Conservation (phyloP, 2,113 vertebrate genomes). For the Peromyscus maniculatus region DNA sequence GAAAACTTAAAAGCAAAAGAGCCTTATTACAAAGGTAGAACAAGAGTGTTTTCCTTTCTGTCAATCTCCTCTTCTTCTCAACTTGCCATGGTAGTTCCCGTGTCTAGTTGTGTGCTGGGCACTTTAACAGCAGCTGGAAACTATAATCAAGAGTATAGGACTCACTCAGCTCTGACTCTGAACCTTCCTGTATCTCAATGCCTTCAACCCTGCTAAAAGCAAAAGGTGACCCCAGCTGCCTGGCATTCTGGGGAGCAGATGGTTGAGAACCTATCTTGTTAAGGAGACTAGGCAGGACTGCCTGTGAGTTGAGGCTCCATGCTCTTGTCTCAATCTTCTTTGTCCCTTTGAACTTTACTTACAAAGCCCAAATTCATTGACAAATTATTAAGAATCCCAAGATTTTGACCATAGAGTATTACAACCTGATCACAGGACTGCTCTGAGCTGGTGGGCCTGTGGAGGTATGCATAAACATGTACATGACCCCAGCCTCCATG, state of each 20-base stretch:
- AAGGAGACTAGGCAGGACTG: neutral
- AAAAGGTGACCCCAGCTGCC: neutral
- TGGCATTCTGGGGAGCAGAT: neutral
- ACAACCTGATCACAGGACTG: neutral
- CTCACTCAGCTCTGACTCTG: neutral
- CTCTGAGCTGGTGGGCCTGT: neutral
- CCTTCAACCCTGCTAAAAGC: fast-evolving
- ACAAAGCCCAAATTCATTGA: slow-evolving; percentile 14
- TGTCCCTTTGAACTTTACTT: neutral
- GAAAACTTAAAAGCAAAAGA: slow-evolving; percentile 10
- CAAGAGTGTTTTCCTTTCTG: neutral
- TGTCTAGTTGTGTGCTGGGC: neutral
- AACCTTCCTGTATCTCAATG: neutral
- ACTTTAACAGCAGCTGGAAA: neutral
- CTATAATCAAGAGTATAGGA: neutral
- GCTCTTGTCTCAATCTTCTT: neutral
- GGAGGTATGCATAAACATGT: neutral
- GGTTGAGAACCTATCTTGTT: neutral
- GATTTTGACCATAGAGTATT: neutral
- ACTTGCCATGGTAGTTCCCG: neutral
- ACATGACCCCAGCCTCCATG: neutral
- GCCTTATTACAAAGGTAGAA: neutral
- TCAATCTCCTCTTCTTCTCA: neutral
- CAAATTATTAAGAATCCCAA: slow-evolving; percentile 32
- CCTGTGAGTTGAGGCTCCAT: neutral